phyloP scores from a whole-genome alignment of 2,113 vertebrate genomes.

The Vombatus ursinus region DNA sequence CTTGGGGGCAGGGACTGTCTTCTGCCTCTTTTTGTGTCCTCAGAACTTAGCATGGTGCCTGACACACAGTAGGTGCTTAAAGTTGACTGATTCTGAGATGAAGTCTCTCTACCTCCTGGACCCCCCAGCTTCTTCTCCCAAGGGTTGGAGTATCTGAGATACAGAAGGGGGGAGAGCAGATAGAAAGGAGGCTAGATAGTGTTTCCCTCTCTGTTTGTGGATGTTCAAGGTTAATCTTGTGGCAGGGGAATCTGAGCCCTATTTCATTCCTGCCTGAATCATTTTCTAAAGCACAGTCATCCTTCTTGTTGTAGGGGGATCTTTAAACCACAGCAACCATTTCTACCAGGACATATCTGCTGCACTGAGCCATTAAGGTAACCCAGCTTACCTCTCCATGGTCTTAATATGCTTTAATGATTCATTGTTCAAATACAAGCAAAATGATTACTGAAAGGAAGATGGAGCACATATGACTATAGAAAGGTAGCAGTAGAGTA shows the following conservation, averaged over 20 bases:
- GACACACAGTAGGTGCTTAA: too few relatives aligned
- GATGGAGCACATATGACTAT: neutral
- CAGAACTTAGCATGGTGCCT: neutral
- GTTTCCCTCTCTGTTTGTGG: neutral
- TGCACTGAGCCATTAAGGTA: neutral
- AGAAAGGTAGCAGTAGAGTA: neutral
- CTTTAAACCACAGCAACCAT: neutral
- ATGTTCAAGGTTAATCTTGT: neutral
- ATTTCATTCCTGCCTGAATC: neutral
- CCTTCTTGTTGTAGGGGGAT: neutral
- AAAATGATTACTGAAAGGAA: conserved; percentile 15
- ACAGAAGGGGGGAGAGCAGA: neutral
- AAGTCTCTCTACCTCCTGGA: too few relatives aligned
- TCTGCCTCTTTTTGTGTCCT: neutral
- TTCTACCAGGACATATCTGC: neutral
- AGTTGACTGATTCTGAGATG: too few relatives aligned
- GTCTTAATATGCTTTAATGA: conserved; percentile 14
- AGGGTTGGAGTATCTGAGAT: neutral
- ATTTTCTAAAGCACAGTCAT: neutral
- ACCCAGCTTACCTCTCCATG: neutral
- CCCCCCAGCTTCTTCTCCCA: neutral
- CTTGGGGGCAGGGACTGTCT: neutral
- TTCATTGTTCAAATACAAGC: neutral
- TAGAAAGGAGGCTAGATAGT: neutral
- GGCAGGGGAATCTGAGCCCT: neutral